Base-by-base conservation (phyloP, 2,888 invertebrate species). In the Fragum fragum region DNA sequence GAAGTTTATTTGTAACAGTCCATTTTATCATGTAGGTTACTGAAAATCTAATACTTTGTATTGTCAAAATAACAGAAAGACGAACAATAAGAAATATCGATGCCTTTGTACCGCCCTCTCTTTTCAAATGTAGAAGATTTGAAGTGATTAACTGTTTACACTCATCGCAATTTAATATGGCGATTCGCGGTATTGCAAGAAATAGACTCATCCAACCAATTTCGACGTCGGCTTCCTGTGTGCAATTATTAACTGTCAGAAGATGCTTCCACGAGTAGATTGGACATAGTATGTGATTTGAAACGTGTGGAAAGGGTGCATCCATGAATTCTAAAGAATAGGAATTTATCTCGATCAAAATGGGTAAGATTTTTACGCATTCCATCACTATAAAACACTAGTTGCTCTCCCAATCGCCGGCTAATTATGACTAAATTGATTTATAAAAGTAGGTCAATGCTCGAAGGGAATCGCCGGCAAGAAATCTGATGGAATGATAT, bases 171-270 rank as follows among this genome's bases (percentile, higher is more conserved):
- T n/a, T n/a, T n/a, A n/a, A n/a, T n/a, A n/a, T n/a, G n/a, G n/a
- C n/a, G n/a, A n/a, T n/a, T n/a, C n/a, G n/a, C n/a, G n/a, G n/a
- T n/a, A 6, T 39, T 14, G 39, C 14, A 1, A 18, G 16, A 66
- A 66, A 23, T 66, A 21, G 42, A 6, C 23, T 39, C 66, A 42
- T 23, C 76, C 68, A 42, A 28, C 63, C 42, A 77, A 72, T 77
- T 66, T 72, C 72, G 66, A 66, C 66, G 66, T 66, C 66, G 66
- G 66, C 42, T 66, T 66, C 66, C 66, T 42, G 66, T 66, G 66
- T 66, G 32, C 26, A 57, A 57, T 28, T 66, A 42, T 36, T 6
- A 32, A 32, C 66, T 42, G 66, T n/a, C 36, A 32, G 42, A 66
- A 42, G 66, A 66, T 66, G 66, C 42, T 66, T 6, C 9, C 6